Percentiles rank a stretch among this genome's conserved stretches.
Evolutionary conservation across 2,797 vertebrate species (phyloP).

Genomic region (Hapalemur alaotrensis): DNA sequence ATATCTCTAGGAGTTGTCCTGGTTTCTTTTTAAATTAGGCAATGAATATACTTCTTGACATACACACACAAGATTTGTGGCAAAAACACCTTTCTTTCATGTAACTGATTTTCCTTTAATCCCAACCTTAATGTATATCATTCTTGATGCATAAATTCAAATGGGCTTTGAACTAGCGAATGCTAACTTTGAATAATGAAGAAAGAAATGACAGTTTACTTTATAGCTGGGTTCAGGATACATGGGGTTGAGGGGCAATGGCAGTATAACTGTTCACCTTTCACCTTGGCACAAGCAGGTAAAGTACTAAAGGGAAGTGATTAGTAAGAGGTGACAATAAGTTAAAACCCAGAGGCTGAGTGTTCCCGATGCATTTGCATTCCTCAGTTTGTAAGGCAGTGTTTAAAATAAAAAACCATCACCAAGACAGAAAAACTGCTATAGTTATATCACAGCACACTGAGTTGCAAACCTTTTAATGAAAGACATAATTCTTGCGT

Average conservation of each 20-base stretch:
- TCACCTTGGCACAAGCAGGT: slow-evolving; percentile 83
- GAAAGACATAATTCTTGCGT: slow-evolving; percentile 87
- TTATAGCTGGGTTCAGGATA: slow-evolving; percentile 81
- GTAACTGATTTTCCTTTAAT: slow-evolving; percentile 84
- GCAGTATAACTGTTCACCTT: slow-evolving; percentile 80
- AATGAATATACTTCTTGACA: slow-evolving; percentile 79
- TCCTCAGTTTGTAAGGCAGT: slow-evolving; percentile 80
- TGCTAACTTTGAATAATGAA: slow-evolving; percentile 78
- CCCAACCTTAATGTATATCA: slow-evolving; percentile 79
- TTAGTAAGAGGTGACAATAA: slow-evolving; percentile 82
- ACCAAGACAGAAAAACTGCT: slow-evolving; percentile 85
- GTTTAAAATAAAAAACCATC: slow-evolving; percentile 85
- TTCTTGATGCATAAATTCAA: slow-evolving; percentile 79
- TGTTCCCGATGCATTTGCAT: slow-evolving; percentile 77
- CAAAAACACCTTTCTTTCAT: slow-evolving; percentile 82
- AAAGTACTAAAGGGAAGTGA: slow-evolving; percentile 80
- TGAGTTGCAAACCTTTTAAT: slow-evolving; percentile 87
- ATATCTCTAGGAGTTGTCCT: slow-evolving; percentile 66
- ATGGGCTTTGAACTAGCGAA: slow-evolving; percentile 79
- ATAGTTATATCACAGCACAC: slow-evolving; percentile 84
- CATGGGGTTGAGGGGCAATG: slow-evolving; percentile 78
- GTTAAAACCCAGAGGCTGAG: slow-evolving; percentile 81
- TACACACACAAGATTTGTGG: slow-evolving; percentile 77
- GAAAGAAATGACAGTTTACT: slow-evolving; percentile 80
- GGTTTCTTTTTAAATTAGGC: slow-evolving; percentile 80